A percentile compares a stretch with the other conserved stretches of the same genome.
Conservation (phyloP, 2,888 invertebrate genomes). For the Drosophila villosipedis region DNA sequence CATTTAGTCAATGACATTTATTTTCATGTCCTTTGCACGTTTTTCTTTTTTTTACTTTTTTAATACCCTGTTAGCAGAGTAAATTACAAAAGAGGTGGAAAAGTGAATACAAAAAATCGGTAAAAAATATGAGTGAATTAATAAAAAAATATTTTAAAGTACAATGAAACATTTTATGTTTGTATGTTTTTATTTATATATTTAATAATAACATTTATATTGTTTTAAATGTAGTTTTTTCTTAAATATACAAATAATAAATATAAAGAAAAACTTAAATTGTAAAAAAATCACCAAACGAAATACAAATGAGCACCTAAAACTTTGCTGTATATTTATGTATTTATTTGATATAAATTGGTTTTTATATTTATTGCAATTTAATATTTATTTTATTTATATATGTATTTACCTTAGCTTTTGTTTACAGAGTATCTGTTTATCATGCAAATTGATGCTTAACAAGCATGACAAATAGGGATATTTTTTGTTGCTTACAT, state of each 20-base stretch:
- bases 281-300: neutral
- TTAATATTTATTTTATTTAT: slow-evolving; percentile 6
- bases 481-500: slow-evolving; percentile 12
- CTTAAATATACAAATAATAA: neutral
- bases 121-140: neutral
- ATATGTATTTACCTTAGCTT: neutral
- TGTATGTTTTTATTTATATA: neutral
- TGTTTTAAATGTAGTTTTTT: neutral
- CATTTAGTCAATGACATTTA: slow-evolving; percentile 82
- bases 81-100: no score
- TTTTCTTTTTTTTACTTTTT: slow-evolving; percentile 13
- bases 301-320: neutral
- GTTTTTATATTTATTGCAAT: slow-evolving; percentile 13
- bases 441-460: neutral
- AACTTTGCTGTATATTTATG: neutral
- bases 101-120: neutral
- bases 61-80: slow-evolving; percentile 22
- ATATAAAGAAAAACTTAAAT: neutral
- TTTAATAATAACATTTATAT: neutral
- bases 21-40: slow-evolving; percentile 66
- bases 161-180: neutral
- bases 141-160: neutral
- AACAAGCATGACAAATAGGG: slow-evolving; percentile 20
- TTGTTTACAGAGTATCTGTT: slow-evolving; percentile 18
- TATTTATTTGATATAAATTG: neutral